phyloP scores from a whole-genome alignment of 2,888 invertebrate species.

The Tetanocera ferruginea region DNA sequence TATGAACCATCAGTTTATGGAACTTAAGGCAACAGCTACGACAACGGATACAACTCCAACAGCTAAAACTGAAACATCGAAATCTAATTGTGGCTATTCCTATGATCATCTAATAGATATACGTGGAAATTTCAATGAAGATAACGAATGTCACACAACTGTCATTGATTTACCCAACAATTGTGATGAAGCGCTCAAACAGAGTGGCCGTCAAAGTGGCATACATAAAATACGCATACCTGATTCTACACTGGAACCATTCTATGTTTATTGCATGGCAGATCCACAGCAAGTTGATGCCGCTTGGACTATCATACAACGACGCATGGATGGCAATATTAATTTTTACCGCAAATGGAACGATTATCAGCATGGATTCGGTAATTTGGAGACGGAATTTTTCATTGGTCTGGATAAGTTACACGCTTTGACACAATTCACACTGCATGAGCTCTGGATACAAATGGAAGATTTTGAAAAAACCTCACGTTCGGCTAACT shows the following conservation, averaged over 20 bases:
- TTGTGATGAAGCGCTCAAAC: neutral
- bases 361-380: conserved; percentile 77
- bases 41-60: neutral
- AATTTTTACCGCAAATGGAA: conserved; percentile 62
- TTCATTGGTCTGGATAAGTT: conserved; percentile 78
- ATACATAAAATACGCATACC: neutral
- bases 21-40: neutral
- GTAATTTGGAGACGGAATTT: conserved; percentile 76
- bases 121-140: neutral
- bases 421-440: conserved; percentile 63
- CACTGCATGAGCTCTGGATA: conserved; percentile 72
- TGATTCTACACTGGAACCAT: neutral
- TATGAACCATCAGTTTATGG: neutral
- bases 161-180: conserved; percentile 45
- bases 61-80: neutral
- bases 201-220: neutral
- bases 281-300: conserved; percentile 64
- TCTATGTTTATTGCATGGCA: neutral
- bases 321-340: conserved; percentile 75
- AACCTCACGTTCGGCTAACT: conserved; percentile 72
- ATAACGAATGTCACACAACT: neutral
- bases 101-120: neutral
- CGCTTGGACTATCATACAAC: conserved; percentile 79
- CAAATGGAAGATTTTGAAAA: conserved; percentile 75
- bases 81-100: neutral